phyloP scores from a whole-genome alignment of 2,888 invertebrate genomes.

The Empis stercorea region DNA sequence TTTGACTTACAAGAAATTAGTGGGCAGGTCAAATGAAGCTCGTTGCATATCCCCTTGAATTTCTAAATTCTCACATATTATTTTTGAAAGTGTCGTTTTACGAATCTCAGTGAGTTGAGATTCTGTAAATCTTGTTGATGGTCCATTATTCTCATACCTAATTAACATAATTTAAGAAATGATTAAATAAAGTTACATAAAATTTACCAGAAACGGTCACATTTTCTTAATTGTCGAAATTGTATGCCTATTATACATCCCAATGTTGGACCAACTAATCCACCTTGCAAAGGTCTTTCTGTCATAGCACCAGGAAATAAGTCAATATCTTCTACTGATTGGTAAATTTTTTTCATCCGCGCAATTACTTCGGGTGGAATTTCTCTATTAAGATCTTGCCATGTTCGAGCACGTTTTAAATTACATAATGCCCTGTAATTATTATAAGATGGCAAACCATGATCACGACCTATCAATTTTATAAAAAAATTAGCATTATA shows the following conservation, averaged over 20 bases:
- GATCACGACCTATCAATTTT: slow-evolving; percentile 52
- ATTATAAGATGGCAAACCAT: slow-evolving; percentile 79
- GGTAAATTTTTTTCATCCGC: slow-evolving; percentile 64
- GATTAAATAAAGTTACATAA: neutral
- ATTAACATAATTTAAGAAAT: slow-evolving; percentile 5
- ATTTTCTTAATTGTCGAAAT: slow-evolving; percentile 78
- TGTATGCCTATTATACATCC: slow-evolving; percentile 91
- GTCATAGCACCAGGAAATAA: slow-evolving; percentile 93
- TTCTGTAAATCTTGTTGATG: slow-evolving; percentile 66
- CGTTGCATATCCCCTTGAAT: slow-evolving; percentile 73
- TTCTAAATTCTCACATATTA: slow-evolving; percentile 85
- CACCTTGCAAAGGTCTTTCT: slow-evolving; percentile 76
- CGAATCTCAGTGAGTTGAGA: slow-evolving; percentile 78
- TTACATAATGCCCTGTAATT: slow-evolving; percentile 85
- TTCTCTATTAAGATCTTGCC: slow-evolving; percentile 78
- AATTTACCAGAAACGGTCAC: slow-evolving; percentile 77
- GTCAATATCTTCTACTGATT: slow-evolving; percentile 89
- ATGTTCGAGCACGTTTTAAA: slow-evolving; percentile 66
- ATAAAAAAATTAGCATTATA: slow-evolving; percentile 4
- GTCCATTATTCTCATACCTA: slow-evolving; percentile 77
- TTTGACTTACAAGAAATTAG: slow-evolving; percentile 62
- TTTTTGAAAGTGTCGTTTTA: slow-evolving; percentile 70
- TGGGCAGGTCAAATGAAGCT: slow-evolving; percentile 80
- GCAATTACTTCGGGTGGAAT: slow-evolving; percentile 74
- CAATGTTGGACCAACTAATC: slow-evolving; percentile 86